A percentile compares a stretch with the other conserved stretches of the same genome.
Evolutionary conservation across 2,113 vertebrate genomes (phyloP).

Genomic region (Phalacrocorax carbo): DNA sequence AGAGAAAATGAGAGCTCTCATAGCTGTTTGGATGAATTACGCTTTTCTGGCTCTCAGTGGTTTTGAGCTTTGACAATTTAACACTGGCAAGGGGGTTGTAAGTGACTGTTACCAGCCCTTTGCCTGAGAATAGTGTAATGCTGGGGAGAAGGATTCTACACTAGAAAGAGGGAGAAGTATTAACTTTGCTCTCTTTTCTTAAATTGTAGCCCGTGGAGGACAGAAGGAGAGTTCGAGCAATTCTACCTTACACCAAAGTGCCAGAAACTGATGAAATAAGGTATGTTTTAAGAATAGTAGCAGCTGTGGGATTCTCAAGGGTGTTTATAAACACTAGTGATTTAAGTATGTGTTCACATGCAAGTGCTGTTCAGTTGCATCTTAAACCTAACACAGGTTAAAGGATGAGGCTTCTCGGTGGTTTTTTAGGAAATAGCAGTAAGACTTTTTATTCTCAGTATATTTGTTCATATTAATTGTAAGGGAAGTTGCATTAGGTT

Average conservation of each 20-base stretch:
- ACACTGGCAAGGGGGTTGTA: not conserved
- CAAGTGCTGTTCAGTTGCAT: not conserved
- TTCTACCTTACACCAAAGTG: slow-evolving; percentile 99
- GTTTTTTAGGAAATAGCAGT: not conserved
- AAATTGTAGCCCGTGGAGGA: slow-evolving; percentile 93
- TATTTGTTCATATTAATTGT: not conserved
- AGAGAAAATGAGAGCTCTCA: not conserved
- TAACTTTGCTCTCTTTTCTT: not conserved
- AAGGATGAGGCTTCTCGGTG: not conserved
- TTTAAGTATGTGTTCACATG: not conserved
- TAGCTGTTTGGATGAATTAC: not conserved
- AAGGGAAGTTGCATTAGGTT: not conserved
- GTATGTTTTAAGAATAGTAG: slow-evolving; percentile 66
- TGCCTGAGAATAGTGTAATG: not conserved
- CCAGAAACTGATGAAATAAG: slow-evolving; percentile 99
- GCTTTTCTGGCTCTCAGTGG: not conserved
- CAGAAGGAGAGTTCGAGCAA: slow-evolving; percentile 94
- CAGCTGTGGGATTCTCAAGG: not conserved
- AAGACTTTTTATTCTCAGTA: not conserved
- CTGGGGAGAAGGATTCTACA: not conserved
- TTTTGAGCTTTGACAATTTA: not conserved
- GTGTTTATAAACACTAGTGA: not conserved
- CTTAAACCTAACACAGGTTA: not conserved
- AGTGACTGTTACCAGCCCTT: not conserved
- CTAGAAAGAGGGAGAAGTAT: not conserved